Evolutionary conservation across 2,797 vertebrate species (phyloP).

Genomic region (Peromyscus aztecus): DNA sequence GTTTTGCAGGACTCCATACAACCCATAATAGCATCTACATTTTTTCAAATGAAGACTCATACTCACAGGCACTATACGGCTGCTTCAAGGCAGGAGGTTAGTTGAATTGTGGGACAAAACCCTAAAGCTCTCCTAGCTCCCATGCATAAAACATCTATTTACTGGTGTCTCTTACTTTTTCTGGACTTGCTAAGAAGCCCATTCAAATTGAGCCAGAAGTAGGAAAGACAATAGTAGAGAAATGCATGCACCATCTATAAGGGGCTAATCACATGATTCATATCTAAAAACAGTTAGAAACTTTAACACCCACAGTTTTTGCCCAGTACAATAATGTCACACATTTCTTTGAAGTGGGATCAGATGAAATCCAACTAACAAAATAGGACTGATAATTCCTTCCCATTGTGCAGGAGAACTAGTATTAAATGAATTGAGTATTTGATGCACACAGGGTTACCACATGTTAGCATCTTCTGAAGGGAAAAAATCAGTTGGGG

Average conservation of each 20-base stretch:
- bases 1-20: not conserved
- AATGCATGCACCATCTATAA: not conserved
- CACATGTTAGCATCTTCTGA: slow-evolving; percentile 48
- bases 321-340: not conserved
- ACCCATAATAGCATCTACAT: not conserved
- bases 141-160: slow-evolving; percentile 6
- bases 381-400: slow-evolving; percentile 61
- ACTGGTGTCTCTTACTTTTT: not conserved
- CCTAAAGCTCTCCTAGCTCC: not conserved
- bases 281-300: slow-evolving; percentile 58
- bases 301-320: slow-evolving; percentile 49
- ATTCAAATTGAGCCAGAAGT: slow-evolving; percentile 5
- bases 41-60: slow-evolving; percentile 32
- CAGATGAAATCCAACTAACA: slow-evolving; percentile 61
- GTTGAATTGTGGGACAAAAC: not conserved
- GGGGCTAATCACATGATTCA: slow-evolving; percentile 35
- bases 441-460: not conserved
- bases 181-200: slow-evolving; percentile 24
- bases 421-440: slow-evolving; percentile 56
- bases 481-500: slow-evolving; percentile 54
- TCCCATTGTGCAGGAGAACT: slow-evolving; percentile 58
- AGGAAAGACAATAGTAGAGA: not conserved
- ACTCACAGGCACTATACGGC: not conserved
- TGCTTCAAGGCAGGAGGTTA: not conserved
- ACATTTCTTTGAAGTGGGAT: slow-evolving; percentile 53